Evolutionary conservation across 2,797 vertebrate genomes (phyloP), one percentile per base, ranked within the genome.

Genomic region (Sebastes matsubarae): DNA sequence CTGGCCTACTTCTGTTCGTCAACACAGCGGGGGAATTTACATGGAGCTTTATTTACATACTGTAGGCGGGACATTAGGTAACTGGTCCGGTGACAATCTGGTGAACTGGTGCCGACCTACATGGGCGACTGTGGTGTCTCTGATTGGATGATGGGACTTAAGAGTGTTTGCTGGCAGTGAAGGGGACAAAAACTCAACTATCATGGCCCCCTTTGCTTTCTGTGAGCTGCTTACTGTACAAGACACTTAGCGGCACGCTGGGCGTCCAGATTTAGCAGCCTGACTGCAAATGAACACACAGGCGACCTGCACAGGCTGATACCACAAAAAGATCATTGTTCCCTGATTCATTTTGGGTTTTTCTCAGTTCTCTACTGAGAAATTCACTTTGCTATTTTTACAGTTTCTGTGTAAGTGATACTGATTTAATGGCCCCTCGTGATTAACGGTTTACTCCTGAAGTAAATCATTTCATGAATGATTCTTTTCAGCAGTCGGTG

Each of bases 121-220:
- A 68, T 57, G 79, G 79, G 74, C 52, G 16, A 18, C 80, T 78
- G 54, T 58, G 60, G 61, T 36, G 7, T 74, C 59, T 77, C 72
- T 93, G 90, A 90, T 92, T 86, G 83, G 87, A 92, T 92, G 84
- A 89, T 57, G 34, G 69, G 80, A 73, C 64, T 93, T 91, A 91
- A 82, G 60, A 87, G 59, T 32, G 76, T 84, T 86, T 79, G 70
- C 77, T 85, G 85, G 77, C 75, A 80, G 77, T 13, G 46, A 79
- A 81, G 72, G 73, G 67, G 68, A 34, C 81, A 81, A 66, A 66
- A 86, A 81, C 59, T 80, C 75, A 58, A 70, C 77, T 74, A 74
- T 88, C 85, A 77, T 73, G 54, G 77, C 32, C 66, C 60, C 63
- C 46, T 74, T 81, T 75, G 24, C 75, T 86, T 77, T 80, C 80